Conservation (phyloP, 2,888 invertebrate species). For the Choristoneura rosaceana region DNA sequence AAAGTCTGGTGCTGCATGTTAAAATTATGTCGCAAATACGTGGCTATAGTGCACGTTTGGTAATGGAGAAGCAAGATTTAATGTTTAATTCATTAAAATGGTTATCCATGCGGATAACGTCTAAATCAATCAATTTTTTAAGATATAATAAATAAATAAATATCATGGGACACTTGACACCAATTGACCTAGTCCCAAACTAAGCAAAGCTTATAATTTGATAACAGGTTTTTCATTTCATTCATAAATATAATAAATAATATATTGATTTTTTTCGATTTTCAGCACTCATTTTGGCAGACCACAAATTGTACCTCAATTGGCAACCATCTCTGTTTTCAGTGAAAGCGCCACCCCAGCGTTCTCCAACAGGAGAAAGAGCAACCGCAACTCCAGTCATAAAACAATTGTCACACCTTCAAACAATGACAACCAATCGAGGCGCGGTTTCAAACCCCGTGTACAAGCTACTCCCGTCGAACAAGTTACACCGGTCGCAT, state of each 20-base stretch:
- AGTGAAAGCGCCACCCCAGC: conserved; percentile 85
- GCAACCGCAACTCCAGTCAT: conserved; percentile 73
- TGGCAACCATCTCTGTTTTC: conserved; percentile 88
- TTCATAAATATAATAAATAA: too few species aligned
- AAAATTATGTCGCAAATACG: too few species aligned
- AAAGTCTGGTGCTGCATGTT: too few species aligned
- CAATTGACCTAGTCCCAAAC: too few species aligned
- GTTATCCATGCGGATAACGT: too few species aligned
- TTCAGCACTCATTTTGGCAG: conserved; percentile 80
- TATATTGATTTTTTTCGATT: conserved; percentile 56
- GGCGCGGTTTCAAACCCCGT: conserved; percentile 90
- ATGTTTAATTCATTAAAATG: too few species aligned
- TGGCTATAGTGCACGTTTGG: too few species aligned
- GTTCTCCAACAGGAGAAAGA: conserved; percentile 83
- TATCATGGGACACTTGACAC: too few species aligned
- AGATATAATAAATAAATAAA: too few species aligned
- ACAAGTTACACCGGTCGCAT: conserved; percentile 74
- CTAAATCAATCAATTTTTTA: too few species aligned
- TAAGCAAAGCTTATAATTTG: too few species aligned
- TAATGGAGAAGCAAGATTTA: too few species aligned
- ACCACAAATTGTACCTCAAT: conserved; percentile 83
- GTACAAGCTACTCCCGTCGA: conserved; percentile 85
- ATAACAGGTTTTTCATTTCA: not conserved
- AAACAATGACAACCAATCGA: conserved; percentile 73
- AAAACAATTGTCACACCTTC: conserved; percentile 75